Evolutionary conservation across 1,140 invertebrate genomes (phyloP).

Genomic region (Cyrtorhinus lividipennis): DNA sequence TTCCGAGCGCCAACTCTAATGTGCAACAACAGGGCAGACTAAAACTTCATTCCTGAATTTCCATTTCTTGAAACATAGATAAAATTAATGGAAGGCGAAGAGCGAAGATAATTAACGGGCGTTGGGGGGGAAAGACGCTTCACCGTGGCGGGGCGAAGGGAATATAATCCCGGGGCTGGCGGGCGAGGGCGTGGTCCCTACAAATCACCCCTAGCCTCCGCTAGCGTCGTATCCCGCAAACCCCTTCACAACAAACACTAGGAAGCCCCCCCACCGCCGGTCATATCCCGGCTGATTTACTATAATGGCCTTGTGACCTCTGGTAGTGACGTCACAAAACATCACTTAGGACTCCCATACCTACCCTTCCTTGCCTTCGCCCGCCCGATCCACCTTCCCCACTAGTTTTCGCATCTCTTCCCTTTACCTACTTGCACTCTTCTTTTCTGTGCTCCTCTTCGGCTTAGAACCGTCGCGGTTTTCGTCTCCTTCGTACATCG

Average conservation of each 20-base stretch:
- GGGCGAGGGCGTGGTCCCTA: background rate
- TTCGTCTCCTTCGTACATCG: too few species aligned
- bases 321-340: background rate
- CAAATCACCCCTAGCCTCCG: background rate
- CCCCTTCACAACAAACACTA: background rate
- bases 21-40: too few species aligned
- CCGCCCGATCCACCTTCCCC: too few species aligned
- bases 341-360: too few species aligned
- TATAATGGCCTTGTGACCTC: background rate
- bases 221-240: background rate
- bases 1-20: background rate
- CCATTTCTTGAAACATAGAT: background rate
- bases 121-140: too few species aligned
- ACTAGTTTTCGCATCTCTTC: too few species aligned
- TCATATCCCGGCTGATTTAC: background rate
- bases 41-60: background rate
- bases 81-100: background rate
- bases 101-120: background rate
- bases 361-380: too few species aligned
- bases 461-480: too few species aligned
- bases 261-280: background rate
- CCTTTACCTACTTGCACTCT: too few species aligned
- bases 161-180: background rate
- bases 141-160: too few species aligned
- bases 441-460: too few species aligned